Conservation (phyloP, 2,888 invertebrate species). For the Tryphoninae sp. region DNA sequence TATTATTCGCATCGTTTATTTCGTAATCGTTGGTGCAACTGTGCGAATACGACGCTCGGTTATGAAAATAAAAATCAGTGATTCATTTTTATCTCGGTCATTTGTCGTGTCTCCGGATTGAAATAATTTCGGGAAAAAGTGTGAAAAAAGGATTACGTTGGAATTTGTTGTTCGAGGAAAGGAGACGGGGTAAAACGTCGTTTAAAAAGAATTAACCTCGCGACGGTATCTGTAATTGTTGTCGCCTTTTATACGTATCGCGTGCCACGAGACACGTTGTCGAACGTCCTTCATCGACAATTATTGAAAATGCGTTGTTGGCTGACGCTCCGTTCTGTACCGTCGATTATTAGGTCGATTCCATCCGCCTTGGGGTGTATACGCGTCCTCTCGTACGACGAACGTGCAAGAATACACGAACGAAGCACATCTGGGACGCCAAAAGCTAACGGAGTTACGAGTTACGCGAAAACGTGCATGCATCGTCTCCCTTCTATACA, state of each 20-base stretch:
- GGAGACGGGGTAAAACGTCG: too few species aligned
- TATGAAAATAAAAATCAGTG: too few species aligned
- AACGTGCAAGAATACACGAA: neutral
- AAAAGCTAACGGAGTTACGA: neutral
- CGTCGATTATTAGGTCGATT: conserved; percentile 46
- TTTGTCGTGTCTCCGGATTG: too few species aligned
- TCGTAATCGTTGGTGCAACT: too few species aligned
- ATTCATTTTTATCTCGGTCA: too few species aligned
- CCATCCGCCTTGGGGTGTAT: conserved; percentile 13
- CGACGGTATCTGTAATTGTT: neutral
- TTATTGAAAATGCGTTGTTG: conserved; percentile 15
- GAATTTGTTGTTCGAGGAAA: too few species aligned
- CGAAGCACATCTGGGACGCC: neutral
- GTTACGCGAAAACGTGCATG: too few species aligned
- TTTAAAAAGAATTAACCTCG: neutral
- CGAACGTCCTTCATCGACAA: conserved; percentile 17
- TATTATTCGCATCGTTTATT: too few species aligned
- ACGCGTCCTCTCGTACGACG: neutral
- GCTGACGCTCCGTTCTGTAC: conserved; percentile 15
- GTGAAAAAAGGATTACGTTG: too few species aligned
- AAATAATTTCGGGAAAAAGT: too few species aligned
- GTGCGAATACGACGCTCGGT: too few species aligned
- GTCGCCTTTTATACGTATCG: conserved; percentile 1
- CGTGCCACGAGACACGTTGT: neutral
- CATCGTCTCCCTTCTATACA: too few species aligned